Base-by-base conservation (phyloP, 2,888 invertebrate genomes). In the Ellobium chinense region DNA sequence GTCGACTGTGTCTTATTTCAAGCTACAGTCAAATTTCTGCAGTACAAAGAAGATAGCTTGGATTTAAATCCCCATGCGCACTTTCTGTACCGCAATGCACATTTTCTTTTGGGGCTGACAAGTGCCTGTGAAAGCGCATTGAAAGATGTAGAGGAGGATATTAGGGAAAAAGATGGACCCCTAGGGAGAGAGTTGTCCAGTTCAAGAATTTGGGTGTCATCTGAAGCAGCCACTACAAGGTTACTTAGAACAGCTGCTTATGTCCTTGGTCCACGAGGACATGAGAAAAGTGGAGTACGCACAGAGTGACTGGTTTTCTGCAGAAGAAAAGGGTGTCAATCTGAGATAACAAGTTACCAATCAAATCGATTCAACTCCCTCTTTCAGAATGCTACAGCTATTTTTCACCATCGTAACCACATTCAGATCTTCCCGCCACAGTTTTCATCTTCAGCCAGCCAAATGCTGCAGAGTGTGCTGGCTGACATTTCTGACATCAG, bases 291-390 rank as follows among this genome's bases (percentile, higher is more conserved):
- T 56, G 60, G 73, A 18, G 3, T 9, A 2, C n/a, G 68, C 21
- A 36, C 29, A 31, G 73, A 73, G 7, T 73, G 73, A 60, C n/a
- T 73, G 31, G 34, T 27, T 2, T 73, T 60, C 34, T 73, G 73
- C 27, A 46, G 46, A 18, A 46, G 18, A 46, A 18, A 46, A 46
- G 46, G 18, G 18, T 46, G 7, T 46, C 7, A 12, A 18, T 46
- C 46, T 12, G 46, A 46, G 18, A 46, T 46, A 46, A 46, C 46
- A 7, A 46, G 46, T 18, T 46, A 46, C 46, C 7, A 18, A 46
- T 46, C 46, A 46, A 46, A 46, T 46, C 46, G 46, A 7, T 46
- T 46, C 46, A 46, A 46, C 46, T 46, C 9, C 46, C 46, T 46
- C 9, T 46, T 46, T 18, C 9, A 46, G 46, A 46, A 46, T 46